phyloP scores from a whole-genome alignment of 1,140 invertebrate species.

The Homalodisca vitripennis region DNA sequence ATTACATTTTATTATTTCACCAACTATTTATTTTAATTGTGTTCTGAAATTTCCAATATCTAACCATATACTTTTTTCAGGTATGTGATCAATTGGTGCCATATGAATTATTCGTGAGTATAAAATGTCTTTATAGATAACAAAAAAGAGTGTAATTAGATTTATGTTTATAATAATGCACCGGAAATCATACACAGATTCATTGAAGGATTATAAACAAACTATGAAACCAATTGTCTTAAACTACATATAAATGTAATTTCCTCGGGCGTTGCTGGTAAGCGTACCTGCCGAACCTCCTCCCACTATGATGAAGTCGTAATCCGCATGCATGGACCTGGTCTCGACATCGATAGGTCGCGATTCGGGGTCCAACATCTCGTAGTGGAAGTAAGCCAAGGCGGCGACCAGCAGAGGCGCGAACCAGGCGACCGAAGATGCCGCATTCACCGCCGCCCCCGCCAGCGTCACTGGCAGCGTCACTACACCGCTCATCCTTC shows the following conservation, averaged over 20 bases:
- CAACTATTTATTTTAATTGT: not conserved
- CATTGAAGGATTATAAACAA: no score
- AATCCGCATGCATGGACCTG: constrained; percentile 62
- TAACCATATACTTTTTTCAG: no score
- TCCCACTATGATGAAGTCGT: constrained; percentile 90
- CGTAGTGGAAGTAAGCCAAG: constrained; percentile 80
- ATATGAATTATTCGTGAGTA: no score
- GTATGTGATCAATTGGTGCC: no score
- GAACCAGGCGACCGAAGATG: constrained; percentile 67
- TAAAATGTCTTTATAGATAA: no score
- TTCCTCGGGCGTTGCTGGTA: no score
- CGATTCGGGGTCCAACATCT: constrained; percentile 72
- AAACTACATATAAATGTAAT: no score
- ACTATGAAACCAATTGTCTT: no score
- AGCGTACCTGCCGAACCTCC: constrained; percentile 88
- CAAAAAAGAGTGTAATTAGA: no score
- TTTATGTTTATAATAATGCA: no score
- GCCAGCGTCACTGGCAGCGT: constrained; percentile 54
- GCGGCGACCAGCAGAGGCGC: constrained; percentile 75
- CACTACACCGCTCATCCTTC: constrained; percentile 56
- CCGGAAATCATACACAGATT: no score
- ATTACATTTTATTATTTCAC: no score
- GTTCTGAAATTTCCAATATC: not conserved
- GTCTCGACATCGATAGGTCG: constrained; percentile 64
- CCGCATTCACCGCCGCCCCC: constrained; percentile 55